Evolutionary conservation across 2,113 vertebrate genomes (phyloP).

Genomic region (Agapornis roseicollis): DNA sequence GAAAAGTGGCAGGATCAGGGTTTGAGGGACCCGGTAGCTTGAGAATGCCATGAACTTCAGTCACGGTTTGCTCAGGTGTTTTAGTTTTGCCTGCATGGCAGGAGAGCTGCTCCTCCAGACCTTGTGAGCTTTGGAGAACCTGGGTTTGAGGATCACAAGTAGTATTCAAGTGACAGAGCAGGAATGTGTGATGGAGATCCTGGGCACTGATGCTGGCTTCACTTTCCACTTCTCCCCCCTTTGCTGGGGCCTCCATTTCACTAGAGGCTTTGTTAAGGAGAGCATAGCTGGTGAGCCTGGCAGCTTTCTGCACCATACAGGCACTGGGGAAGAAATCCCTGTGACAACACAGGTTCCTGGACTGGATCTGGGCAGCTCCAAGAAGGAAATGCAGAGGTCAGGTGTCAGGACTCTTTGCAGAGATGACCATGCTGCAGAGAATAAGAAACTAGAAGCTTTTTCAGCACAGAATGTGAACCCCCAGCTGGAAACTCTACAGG

Average conservation of each 20-base stretch:
- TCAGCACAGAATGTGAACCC: not conserved
- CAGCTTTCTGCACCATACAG: not conserved
- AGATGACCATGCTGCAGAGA: not conserved
- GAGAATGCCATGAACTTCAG: not conserved
- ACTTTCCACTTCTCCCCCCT: not conserved
- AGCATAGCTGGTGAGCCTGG: not conserved
- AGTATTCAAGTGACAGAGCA: not conserved
- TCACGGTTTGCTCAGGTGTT: not conserved
- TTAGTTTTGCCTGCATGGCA: not conserved
- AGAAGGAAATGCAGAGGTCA: not conserved
- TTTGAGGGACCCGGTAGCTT: not conserved
- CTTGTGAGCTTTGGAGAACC: not conserved
- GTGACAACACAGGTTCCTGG: not conserved
- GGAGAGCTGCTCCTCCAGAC: not conserved
- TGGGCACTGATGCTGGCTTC: not conserved
- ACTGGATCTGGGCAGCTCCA: not conserved
- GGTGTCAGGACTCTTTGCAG: not conserved
- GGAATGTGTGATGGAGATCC: not conserved
- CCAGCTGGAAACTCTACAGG: not conserved
- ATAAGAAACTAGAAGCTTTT: not conserved
- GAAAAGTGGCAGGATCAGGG: not conserved
- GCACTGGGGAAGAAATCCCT: not conserved
- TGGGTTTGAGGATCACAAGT: not conserved
- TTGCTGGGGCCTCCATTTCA: not conserved
- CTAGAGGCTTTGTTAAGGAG: not conserved